Percentiles rank a stretch among this genome's conserved stretches.
phyloP scores from a whole-genome alignment of 2,888 invertebrate species.

The Noctua fimbriata region DNA sequence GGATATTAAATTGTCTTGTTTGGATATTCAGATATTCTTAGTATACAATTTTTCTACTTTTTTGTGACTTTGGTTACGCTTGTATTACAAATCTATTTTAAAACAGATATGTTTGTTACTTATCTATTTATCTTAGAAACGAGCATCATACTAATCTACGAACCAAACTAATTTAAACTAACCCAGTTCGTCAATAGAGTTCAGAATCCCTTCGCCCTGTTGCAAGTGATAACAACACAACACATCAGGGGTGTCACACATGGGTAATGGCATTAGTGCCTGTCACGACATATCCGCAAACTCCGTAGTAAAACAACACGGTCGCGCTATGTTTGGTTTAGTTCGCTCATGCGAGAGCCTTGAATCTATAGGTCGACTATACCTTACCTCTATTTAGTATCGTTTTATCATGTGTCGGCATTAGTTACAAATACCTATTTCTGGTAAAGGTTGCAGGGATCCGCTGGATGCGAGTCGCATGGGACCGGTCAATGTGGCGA shows the following conservation, averaged over 20 bases:
- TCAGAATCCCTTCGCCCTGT: background rate
- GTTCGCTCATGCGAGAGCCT: slow-evolving; percentile 8
- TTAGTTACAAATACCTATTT: background rate
- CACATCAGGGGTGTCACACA: slow-evolving; percentile 14
- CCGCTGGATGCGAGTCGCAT: too few relatives aligned
- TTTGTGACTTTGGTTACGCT: background rate
- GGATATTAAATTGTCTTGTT: background rate
- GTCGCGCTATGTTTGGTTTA: slow-evolving; percentile 10
- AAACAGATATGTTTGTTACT: background rate
- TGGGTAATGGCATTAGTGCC: slow-evolving; percentile 7
- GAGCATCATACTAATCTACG: background rate
- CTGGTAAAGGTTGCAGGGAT: too few relatives aligned
- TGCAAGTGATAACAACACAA: background rate
- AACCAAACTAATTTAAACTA: background rate
- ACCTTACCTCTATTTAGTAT: background rate
- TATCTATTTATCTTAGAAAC: background rate
- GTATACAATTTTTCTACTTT: background rate
- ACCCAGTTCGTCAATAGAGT: background rate
- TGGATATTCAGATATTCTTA: background rate
- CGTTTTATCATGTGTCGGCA: background rate
- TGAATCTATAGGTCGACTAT: background rate
- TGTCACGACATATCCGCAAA: slow-evolving; percentile 27
- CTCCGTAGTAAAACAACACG: slow-evolving; percentile 25
- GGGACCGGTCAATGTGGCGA: too few relatives aligned
- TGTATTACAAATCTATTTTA: background rate